These are phyloP conservation scores for Seira ritae DNA, from an alignment of 2,888 invertebrate species.

Conservation along the genomic window DNA sequence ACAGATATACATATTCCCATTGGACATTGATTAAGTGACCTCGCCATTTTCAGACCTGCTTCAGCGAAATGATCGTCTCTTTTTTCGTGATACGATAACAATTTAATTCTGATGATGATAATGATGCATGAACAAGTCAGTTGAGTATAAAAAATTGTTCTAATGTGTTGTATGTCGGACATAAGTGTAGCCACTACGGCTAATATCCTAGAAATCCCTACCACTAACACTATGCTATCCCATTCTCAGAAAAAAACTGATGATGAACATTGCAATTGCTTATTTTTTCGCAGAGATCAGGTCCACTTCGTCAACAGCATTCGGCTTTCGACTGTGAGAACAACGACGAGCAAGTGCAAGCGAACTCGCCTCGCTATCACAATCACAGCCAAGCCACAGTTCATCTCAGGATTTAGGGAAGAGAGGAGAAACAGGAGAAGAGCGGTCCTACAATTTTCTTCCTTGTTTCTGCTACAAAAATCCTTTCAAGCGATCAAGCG, in stretches of 20 bases:
- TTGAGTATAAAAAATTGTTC: slow-evolving; percentile 7
- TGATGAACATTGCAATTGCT: not conserved
- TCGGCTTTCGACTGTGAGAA: not conserved
- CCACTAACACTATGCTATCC: not conserved
- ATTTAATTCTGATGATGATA: slow-evolving; percentile 25
- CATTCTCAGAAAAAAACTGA: not conserved
- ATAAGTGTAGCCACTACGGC: too few relatives aligned
- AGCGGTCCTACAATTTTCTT: slow-evolving; percentile 2
- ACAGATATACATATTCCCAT: not conserved
- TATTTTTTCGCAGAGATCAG: slow-evolving; percentile 2
- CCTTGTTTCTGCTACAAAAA: not conserved
- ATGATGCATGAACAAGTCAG: slow-evolving; percentile 26
- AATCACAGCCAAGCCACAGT: slow-evolving; percentile 19
- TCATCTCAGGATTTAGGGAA: slow-evolving; percentile 28
- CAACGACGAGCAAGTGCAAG: not conserved
- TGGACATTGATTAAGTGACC: slow-evolving; percentile 10
- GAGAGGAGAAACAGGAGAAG: not conserved
- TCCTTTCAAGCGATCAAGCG: slow-evolving; percentile 17
- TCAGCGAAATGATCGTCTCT: slow-evolving; percentile 13
- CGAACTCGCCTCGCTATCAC: too few relatives aligned
- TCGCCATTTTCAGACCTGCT: slow-evolving; percentile 13
- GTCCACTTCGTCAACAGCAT: not conserved
- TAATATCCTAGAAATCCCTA: too few relatives aligned
- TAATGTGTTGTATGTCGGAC: not conserved
- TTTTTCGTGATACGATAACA: slow-evolving; percentile 27